Conservation (phyloP, 2,113 vertebrate genomes). For the Salminus brasiliensis region DNA sequence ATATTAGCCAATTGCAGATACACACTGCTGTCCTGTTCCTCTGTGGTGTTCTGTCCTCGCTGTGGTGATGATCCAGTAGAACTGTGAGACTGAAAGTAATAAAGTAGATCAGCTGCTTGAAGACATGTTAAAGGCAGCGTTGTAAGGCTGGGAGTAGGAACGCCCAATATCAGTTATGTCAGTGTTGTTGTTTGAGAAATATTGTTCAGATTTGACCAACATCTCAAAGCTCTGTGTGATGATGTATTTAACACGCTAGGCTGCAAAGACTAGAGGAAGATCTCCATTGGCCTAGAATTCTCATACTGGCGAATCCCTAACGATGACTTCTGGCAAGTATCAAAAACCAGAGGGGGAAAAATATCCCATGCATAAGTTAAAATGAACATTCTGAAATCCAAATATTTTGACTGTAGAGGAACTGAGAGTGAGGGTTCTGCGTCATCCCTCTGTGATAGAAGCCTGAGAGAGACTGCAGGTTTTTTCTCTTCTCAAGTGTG, state of each 20-base stretch:
- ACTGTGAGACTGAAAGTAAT: conserved; percentile 6
- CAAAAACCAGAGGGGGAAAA: neutral
- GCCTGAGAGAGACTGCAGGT: neutral
- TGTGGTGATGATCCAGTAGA: conserved; percentile 28
- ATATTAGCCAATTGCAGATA: neutral
- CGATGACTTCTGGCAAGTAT: neutral
- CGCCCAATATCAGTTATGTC: too few species aligned
- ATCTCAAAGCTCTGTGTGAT: too few species aligned
- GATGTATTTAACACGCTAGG: too few species aligned
- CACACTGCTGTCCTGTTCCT: neutral
- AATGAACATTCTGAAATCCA: neutral
- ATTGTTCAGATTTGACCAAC: too few species aligned
- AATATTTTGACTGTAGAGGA: neutral
- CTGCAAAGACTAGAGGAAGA: too few species aligned
- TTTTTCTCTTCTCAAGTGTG: neutral
- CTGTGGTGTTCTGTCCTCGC: conserved; percentile 3
- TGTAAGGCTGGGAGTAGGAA: conserved; percentile 15
- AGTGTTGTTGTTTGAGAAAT: too few species aligned
- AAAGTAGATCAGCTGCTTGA: conserved; percentile 50
- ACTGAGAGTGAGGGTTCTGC: too few species aligned
- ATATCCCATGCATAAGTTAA: neutral
- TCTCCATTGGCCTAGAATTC: too few species aligned
- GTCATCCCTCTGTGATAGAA: neutral
- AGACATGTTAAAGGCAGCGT: conserved; percentile 40
- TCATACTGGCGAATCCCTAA: too few species aligned